phyloP scores from a whole-genome alignment of 2,888 invertebrate species.

The Chorisops tibialis region DNA sequence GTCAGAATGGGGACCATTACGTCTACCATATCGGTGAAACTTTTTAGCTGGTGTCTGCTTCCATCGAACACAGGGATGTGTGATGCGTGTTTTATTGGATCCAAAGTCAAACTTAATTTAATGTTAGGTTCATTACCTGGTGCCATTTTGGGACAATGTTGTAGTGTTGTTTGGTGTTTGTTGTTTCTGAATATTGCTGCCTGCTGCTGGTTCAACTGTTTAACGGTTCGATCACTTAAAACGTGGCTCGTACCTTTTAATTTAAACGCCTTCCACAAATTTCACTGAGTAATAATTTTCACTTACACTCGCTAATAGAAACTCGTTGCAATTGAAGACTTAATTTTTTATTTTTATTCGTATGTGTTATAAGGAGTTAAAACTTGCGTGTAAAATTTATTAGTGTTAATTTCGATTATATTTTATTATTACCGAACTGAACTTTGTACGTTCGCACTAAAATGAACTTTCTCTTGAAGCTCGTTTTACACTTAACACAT shows the following conservation, averaged over 20 bases:
- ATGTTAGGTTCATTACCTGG: neutral
- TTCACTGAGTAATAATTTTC: neutral
- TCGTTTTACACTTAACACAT: neutral
- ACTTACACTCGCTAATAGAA: neutral
- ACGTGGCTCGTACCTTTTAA: neutral
- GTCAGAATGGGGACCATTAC: too few relatives aligned
- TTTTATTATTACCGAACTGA: too few relatives aligned
- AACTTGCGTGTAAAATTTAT: neutral
- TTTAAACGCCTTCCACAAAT: neutral
- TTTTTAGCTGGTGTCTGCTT: neutral
- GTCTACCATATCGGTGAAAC: too few relatives aligned
- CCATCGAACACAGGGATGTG: neutral
- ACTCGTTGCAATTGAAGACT: too few relatives aligned
- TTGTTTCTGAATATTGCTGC: neutral
- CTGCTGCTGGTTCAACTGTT: neutral
- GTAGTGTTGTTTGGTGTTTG: neutral
- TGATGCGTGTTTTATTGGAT: too few relatives aligned
- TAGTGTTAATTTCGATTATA: neutral
- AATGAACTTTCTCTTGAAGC: too few relatives aligned
- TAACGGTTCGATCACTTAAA: neutral
- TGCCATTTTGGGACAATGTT: too few relatives aligned
- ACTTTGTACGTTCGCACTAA: neutral
- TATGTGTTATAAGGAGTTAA: too few relatives aligned
- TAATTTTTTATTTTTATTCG: too few relatives aligned
- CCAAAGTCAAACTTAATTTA: neutral